phyloP scores from a whole-genome alignment of 2,797 vertebrate genomes.

The Danio albolineatus region DNA sequence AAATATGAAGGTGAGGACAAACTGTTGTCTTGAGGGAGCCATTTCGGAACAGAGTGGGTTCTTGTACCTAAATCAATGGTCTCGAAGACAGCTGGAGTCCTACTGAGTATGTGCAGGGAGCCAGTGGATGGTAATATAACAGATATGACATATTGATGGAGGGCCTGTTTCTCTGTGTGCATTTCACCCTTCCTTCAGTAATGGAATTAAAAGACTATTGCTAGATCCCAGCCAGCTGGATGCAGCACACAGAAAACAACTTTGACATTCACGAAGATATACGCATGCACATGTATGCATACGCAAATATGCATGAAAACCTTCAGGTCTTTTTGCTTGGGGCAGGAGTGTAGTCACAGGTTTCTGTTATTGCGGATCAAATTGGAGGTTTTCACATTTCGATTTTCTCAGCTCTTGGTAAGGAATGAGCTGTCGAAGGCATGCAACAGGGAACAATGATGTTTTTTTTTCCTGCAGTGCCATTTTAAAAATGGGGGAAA shows the following conservation, averaged over 20 bases:
- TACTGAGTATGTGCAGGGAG: conserved; percentile 9
- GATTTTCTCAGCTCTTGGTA: background rate
- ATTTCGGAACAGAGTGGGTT: conserved; percentile 4
- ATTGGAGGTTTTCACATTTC: background rate
- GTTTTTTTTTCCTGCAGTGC: background rate
- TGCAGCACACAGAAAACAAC: conserved; percentile 34
- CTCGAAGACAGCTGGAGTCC: conserved; percentile 6
- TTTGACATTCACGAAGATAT: conserved; percentile 20
- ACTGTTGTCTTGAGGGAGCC: conserved; percentile 6
- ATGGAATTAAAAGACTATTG: conserved; percentile 55
- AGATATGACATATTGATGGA: conserved; percentile 47
- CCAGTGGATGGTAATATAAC: conserved; percentile 39
- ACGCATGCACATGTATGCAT: conserved; percentile 11
- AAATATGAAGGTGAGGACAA: background rate
- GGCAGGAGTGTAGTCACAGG: background rate
- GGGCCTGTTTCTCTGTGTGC: conserved; percentile 19
- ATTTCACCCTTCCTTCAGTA: conserved; percentile 44
- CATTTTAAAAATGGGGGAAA: background rate
- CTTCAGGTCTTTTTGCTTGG: conserved; percentile 1
- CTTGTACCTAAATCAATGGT: conserved; percentile 25
- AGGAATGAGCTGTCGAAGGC: background rate
- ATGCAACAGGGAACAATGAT: background rate
- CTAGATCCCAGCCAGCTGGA: conserved; percentile 36
- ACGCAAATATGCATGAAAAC: background rate
- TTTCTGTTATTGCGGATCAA: conserved; percentile 1